A percentile compares a stretch with the other conserved stretches of the same genome.
Conservation (phyloP, 2,113 vertebrate species). For the Enhydra lutris region DNA sequence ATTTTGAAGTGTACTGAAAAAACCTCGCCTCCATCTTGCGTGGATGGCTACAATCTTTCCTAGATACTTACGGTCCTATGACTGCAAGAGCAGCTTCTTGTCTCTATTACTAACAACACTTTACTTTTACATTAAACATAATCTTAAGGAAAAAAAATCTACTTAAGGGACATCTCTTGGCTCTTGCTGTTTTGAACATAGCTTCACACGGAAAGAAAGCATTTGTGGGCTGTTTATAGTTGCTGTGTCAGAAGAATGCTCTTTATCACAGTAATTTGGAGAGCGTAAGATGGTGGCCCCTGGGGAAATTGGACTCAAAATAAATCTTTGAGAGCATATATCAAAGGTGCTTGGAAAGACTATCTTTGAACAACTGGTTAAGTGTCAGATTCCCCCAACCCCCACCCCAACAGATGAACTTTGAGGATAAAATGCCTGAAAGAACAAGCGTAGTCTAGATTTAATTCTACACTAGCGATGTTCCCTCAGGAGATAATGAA, state of each 20-base stretch:
- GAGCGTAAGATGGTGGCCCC: neutral
- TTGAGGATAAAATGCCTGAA: neutral
- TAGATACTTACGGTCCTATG: neutral
- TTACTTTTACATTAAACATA: constrained; percentile 12
- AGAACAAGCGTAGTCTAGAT: neutral
- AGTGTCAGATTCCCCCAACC: neutral
- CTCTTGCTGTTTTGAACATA: neutral
- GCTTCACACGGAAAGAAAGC: neutral
- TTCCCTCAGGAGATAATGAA: neutral
- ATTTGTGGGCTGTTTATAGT: neutral
- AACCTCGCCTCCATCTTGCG: neutral
- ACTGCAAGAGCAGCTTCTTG: neutral
- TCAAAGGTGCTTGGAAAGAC: neutral
- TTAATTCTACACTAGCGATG: neutral
- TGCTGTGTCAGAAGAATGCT: neutral
- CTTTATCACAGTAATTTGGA: neutral
- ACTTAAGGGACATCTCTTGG: constrained; percentile 8
- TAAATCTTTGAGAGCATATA: neutral
- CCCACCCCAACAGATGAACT: neutral
- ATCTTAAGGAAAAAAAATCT: neutral
- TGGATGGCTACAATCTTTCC: neutral
- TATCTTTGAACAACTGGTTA: neutral
- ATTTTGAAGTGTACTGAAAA: neutral
- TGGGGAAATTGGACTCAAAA: neutral
- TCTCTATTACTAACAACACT: neutral